Conservation (phyloP, 2,888 invertebrate genomes). For the Noctua fimbriata region DNA sequence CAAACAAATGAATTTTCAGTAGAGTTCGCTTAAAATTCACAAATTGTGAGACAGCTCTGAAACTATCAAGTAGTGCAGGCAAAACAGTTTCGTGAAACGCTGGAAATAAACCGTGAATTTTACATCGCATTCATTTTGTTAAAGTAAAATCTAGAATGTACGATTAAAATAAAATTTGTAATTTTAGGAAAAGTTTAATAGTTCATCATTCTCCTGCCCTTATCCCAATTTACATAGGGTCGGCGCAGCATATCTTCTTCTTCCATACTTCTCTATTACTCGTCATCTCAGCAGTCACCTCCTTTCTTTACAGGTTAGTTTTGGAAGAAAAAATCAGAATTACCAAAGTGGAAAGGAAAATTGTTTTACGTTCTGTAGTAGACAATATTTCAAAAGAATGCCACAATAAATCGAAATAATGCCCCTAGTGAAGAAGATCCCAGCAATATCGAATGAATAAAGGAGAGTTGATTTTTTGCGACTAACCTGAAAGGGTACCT, state of each 20-base stretch:
- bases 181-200: neutral
- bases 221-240: too few relatives aligned
- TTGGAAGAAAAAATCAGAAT: neutral
- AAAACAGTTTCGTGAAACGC: constrained; percentile 37
- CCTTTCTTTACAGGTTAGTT: neutral
- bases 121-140: constrained; percentile 20
- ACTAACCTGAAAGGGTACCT: constrained; percentile 84
- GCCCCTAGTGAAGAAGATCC: constrained; percentile 62
- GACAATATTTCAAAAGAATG: constrained; percentile 44
- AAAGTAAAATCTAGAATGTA: constrained; percentile 17
- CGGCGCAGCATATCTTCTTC: neutral
- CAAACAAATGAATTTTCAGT: constrained; percentile 71
- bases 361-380: constrained; percentile 18
- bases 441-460: constrained; percentile 76
- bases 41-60: constrained; percentile 62
- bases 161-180: neutral
- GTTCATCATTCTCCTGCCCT: neutral
- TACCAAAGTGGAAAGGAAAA: constrained; percentile 10
- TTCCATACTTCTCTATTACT: neutral
- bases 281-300: neutral
- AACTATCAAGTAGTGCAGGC: constrained; percentile 56
- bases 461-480: constrained; percentile 82
- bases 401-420: constrained; percentile 66
- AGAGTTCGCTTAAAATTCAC: constrained; percentile 69
- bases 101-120: constrained; percentile 33